phyloP scores from a whole-genome alignment of 2,888 invertebrate species.

The Athripsodes cinereus region DNA sequence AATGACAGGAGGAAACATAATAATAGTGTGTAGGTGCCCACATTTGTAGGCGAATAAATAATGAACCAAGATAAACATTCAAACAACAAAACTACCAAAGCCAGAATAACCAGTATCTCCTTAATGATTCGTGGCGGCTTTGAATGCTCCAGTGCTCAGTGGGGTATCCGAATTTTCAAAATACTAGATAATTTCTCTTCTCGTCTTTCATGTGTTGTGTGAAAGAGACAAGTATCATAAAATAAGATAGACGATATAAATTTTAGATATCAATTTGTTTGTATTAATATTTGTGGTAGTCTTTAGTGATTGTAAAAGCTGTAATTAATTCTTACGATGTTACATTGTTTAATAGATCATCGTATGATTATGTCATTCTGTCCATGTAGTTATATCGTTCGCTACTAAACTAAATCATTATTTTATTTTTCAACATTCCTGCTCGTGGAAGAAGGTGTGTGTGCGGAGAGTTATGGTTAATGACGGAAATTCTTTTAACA shows the following conservation, averaged over 20 bases:
- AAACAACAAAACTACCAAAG: conserved; percentile 1
- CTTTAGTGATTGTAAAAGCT: no score
- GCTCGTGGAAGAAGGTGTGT: no score
- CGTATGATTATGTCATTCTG: no score
- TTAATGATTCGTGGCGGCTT: conserved; percentile 21
- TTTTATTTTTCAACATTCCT: no score
- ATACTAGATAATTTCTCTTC: conserved; percentile 3
- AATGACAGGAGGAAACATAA: background rate
- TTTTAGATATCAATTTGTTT: background rate
- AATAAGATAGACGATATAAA: conserved; percentile 10
- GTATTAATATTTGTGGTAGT: no score
- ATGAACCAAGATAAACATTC: conserved; percentile 17
- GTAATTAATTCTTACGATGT: no score
- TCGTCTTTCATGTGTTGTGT: conserved; percentile 3
- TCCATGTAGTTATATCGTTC: no score
- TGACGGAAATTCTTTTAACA: background rate
- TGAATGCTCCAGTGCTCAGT: conserved; percentile 19
- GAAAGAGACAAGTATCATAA: background rate
- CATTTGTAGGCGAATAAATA: conserved; percentile 22
- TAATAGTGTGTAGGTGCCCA: conserved; percentile 17
- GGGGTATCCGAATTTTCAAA: conserved; percentile 18
- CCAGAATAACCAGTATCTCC: conserved; percentile 19
- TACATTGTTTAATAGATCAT: no score
- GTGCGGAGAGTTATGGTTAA: no score
- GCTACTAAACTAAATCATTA: no score